Evolutionary conservation across 2,113 vertebrate species (phyloP).

Genomic region (Engraulis encrasicolus): DNA sequence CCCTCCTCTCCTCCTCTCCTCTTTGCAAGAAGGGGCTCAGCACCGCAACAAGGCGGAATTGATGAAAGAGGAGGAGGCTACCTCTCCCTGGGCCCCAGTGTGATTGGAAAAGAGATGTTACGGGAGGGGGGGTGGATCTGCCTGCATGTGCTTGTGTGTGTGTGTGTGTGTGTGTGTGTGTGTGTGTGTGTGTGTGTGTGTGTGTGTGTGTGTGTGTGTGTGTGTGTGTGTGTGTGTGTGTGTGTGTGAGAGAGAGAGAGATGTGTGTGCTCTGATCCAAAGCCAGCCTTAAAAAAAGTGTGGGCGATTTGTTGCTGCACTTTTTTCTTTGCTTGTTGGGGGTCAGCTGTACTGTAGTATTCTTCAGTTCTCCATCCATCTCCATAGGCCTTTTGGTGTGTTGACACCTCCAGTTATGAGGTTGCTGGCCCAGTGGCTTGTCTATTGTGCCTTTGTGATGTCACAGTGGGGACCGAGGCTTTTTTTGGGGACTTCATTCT

Average conservation of each 20-base stretch:
- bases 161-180: not conserved
- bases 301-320: not conserved
- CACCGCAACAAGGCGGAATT: slow-evolving; percentile 69
- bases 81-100: slow-evolving; percentile 59
- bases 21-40: slow-evolving; percentile 49
- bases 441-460: slow-evolving; percentile 75
- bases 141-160: not conserved
- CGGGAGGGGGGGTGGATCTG: not conserved
- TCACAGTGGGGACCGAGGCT: slow-evolving; percentile 69
- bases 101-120: slow-evolving; percentile 66
- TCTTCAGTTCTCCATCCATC: slow-evolving; percentile 54
- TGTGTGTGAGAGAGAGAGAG: not conserved
- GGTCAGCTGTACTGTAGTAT: slow-evolving; percentile 59
- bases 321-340: slow-evolving; percentile 46
- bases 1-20: slow-evolving; percentile 53
- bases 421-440: slow-evolving; percentile 64
- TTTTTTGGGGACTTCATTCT: slow-evolving; percentile 78
- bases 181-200: slow-evolving; percentile 3
- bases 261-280: no score
- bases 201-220: not conserved
- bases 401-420: slow-evolving; percentile 72
- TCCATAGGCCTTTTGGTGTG: slow-evolving; percentile 59
- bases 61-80: slow-evolving; percentile 60
- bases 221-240: slow-evolving; percentile 38
- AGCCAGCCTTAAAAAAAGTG: no score